Evolutionary conservation across 2,797 vertebrate species (phyloP).

Genomic region (Hippopotamyrus pictus): DNA sequence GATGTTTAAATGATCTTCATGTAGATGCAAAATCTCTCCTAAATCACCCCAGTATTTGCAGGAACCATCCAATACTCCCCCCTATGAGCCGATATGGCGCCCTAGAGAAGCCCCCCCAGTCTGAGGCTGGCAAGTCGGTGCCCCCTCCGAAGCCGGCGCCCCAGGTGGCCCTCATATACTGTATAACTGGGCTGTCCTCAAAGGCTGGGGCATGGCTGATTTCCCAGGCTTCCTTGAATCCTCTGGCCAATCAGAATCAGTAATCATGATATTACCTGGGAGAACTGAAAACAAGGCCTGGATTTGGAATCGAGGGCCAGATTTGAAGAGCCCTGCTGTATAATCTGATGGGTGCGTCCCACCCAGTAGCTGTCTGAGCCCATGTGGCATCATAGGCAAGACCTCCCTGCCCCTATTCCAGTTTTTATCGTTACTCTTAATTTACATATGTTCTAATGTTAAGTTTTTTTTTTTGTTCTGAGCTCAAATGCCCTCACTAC

Average conservation of each 20-base stretch:
- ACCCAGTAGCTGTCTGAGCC: not conserved
- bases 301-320: not conserved
- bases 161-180: not conserved
- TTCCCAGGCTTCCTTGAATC: not conserved
- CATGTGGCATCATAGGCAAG: not conserved
- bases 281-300: not conserved
- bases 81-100: no score
- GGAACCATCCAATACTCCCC: not conserved
- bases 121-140: not conserved
- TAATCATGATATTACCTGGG: not conserved
- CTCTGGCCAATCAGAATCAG: not conserved
- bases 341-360: not conserved
- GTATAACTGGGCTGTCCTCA: not conserved
- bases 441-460: not conserved
- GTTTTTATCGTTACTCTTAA: not conserved
- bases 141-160: no score
- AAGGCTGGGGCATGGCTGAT: not conserved
- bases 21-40: not conserved
- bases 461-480: not conserved
- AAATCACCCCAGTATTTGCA: not conserved
- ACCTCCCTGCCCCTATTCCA: not conserved
- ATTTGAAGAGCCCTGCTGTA: not conserved
- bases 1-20: not conserved
- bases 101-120: no score
- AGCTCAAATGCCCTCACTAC: not conserved